phyloP scores from a whole-genome alignment of 37 sponge, comb jelly and placozoan genomes.

The Chondrosia reniformis region DNA sequence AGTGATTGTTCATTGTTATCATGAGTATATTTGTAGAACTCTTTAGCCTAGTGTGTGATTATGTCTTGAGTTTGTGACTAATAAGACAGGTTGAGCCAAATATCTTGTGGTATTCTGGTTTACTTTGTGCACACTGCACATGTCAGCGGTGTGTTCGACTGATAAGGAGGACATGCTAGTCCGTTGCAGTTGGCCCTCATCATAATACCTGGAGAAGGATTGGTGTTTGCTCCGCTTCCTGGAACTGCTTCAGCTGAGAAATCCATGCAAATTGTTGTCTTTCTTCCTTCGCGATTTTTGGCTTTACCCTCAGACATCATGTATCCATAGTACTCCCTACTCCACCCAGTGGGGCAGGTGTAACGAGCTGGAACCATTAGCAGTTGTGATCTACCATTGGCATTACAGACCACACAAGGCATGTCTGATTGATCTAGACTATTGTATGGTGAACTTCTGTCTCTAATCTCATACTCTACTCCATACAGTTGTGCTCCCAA shows the following conservation, averaged over 20 bases:
- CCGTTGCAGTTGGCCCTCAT: constrained; percentile 41
- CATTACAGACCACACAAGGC: constrained; percentile 56
- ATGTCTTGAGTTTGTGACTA: too few relatives aligned
- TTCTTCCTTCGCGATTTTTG: too few relatives aligned
- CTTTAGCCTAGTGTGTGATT: too few relatives aligned
- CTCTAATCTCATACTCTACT: constrained; percentile 29
- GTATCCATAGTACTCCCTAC: constrained; percentile 55
- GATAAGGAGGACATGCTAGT: constrained; percentile 50
- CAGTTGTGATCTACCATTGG: constrained; percentile 1
- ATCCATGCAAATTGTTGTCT: constrained; percentile 31
- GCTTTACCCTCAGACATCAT: constrained; percentile 46
- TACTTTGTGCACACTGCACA: constrained; percentile 56
- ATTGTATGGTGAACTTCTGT: not conserved
- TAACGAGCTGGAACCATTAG: constrained; percentile 48
- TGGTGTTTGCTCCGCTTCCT: constrained; percentile 19
- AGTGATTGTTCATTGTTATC: too few relatives aligned
- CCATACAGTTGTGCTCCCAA: constrained; percentile 16
- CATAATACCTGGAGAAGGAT: constrained; percentile 24
- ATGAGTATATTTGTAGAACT: too few relatives aligned
- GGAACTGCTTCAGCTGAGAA: constrained; percentile 29
- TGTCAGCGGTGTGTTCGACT: constrained; percentile 20
- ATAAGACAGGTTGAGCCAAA: too few relatives aligned
- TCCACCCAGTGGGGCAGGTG: constrained; percentile 38
- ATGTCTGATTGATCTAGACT: constrained; percentile 18
- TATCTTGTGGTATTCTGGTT: too few relatives aligned